Evolutionary conservation across 2,888 invertebrate genomes (phyloP).

Genomic region (Nebria brevicollis): DNA sequence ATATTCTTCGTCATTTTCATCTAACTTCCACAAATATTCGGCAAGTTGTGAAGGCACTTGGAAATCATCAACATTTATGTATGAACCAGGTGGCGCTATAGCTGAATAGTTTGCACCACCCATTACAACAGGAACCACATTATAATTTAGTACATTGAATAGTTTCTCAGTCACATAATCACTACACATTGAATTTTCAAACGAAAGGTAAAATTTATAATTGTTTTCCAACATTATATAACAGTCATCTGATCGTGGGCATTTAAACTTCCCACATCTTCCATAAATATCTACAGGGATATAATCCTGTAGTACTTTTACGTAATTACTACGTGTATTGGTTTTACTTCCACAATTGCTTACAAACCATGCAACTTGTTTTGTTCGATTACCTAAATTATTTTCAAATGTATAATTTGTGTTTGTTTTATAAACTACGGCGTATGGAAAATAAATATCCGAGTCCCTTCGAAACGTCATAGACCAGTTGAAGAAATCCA

Average conservation of each 20-base stretch:
- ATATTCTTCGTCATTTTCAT: slow-evolving; percentile 45
- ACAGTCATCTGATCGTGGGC: slow-evolving; percentile 57
- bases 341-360: slow-evolving; percentile 19
- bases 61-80: slow-evolving; percentile 49
- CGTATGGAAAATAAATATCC: slow-evolving; percentile 61
- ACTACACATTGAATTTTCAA: slow-evolving; percentile 50
- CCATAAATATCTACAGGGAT: slow-evolving; percentile 73
- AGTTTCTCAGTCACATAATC: slow-evolving; percentile 51
- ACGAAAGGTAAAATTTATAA: slow-evolving; percentile 51
- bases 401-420: slow-evolving; percentile 51
- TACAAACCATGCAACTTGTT: slow-evolving; percentile 69
- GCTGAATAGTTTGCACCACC: slow-evolving; percentile 47
- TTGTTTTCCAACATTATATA: slow-evolving; percentile 63
- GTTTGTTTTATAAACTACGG: slow-evolving; percentile 48
- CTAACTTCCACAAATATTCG: slow-evolving; percentile 46
- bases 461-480: slow-evolving; percentile 67
- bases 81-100: slow-evolving; percentile 49
- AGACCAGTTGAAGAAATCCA: slow-evolving; percentile 67
- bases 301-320: slow-evolving; percentile 65
- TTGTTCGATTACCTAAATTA: slow-evolving; percentile 59
- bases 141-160: slow-evolving; percentile 44
- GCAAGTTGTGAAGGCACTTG: slow-evolving; percentile 44
- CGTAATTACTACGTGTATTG: slow-evolving; percentile 63
- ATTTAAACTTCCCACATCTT: slow-evolving; percentile 66
- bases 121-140: slow-evolving; percentile 50